These are phyloP conservation scores for Dryas iulia DNA, from an alignment of 1,140 invertebrate species.

Conservation along the genomic window DNA sequence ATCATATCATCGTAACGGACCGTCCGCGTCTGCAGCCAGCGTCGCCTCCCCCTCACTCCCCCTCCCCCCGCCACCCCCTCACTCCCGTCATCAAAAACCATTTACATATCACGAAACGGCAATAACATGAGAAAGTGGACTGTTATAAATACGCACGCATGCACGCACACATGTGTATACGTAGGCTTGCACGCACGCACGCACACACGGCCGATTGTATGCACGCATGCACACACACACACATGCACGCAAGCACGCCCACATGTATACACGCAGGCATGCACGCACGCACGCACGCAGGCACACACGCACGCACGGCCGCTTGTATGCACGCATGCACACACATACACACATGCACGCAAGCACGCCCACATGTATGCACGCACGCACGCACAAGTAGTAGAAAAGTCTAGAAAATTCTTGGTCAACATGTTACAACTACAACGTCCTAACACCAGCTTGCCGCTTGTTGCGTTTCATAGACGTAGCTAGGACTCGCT, in stretches of 20 bases:
- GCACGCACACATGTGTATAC: no score
- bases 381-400: no score
- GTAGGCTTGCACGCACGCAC: no score
- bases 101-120: not conserved
- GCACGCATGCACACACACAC: no score
- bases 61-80: not conserved
- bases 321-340: no score
- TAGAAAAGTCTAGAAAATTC: not conserved
- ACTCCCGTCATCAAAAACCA: not conserved
- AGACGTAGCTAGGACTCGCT: not conserved
- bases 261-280: no score
- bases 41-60: not conserved
- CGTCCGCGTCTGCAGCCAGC: not conserved
- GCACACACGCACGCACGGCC: no score
- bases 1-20: constrained; percentile 22
- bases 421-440: not conserved
- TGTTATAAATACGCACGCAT: not conserved
- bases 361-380: no score
- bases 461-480: not conserved
- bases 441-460: not conserved
- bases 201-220: no score
- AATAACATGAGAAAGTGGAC: not conserved
- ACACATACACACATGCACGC: no score
- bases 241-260: no score
- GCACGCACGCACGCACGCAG: no score